Conservation (phyloP, 2,113 vertebrate genomes). For the Columba janthina region DNA sequence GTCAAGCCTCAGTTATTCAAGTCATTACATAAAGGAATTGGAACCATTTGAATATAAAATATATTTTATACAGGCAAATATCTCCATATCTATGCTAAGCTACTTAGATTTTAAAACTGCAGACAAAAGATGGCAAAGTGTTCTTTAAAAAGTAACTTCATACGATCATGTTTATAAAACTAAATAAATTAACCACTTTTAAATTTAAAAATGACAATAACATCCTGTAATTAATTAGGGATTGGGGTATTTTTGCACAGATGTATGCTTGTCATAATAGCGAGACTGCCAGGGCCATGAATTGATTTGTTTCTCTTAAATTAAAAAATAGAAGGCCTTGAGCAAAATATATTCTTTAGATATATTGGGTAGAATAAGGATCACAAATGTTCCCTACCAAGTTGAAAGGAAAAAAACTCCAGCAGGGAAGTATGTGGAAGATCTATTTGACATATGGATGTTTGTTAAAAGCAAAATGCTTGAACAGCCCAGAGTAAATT, state of each 20-base stretch:
- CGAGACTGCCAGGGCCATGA: neutral
- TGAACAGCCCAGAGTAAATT: conserved; percentile 65
- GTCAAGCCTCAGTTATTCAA: neutral
- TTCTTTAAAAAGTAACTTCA: conserved; percentile 13
- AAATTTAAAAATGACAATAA: conserved; percentile 48
- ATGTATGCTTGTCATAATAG: conserved; percentile 61
- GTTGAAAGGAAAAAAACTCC: conserved; percentile 65
- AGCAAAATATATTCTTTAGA: conserved; percentile 70
- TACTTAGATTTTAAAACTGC: neutral
- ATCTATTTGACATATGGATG: conserved; percentile 68
- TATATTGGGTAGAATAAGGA: conserved; percentile 67
- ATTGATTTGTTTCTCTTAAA: conserved; percentile 71
- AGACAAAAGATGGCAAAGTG: neutral
- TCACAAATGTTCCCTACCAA: conserved; percentile 71
- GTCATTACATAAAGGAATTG: neutral
- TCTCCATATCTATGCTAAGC: neutral
- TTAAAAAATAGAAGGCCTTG: conserved; percentile 60
- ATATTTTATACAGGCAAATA: neutral
- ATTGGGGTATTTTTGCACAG: conserved; percentile 57
- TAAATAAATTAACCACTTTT: conserved; percentile 43
- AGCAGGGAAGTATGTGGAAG: conserved; percentile 60
- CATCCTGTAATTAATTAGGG: conserved; percentile 27
- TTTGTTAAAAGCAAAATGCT: conserved; percentile 66
- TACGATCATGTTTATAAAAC: neutral
- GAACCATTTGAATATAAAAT: neutral